Evolutionary conservation across 1,140 invertebrate genomes (phyloP).

Genomic region (Fopius arisanus): DNA sequence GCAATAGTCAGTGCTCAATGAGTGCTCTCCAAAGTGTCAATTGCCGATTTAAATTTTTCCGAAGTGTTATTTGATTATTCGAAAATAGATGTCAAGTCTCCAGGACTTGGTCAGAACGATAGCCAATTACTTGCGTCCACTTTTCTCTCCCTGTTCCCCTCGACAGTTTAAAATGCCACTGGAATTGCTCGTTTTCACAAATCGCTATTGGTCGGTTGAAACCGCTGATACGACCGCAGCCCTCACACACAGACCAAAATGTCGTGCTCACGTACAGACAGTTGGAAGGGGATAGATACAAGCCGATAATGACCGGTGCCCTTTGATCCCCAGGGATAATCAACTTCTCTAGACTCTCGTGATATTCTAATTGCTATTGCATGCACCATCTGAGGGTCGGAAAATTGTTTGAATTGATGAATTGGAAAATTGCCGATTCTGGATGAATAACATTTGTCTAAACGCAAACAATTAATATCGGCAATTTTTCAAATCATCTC

Average conservation of each 20-base stretch:
- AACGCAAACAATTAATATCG: too few relatives aligned
- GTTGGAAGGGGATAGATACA: neutral
- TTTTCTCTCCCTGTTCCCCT: neutral
- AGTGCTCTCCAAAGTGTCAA: neutral
- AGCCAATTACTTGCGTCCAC: neutral
- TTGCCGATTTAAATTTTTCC: neutral
- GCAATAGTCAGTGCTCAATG: too few relatives aligned
- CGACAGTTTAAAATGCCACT: constrained; percentile 20
- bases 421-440: too few relatives aligned
- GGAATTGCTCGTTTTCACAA: neutral
- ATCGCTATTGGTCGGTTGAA: constrained; percentile 5
- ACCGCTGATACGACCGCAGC: neutral
- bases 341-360: neutral
- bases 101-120: neutral
- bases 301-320: constrained; percentile 5
- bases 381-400: neutral
- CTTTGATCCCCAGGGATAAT: neutral
- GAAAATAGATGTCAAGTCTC: neutral
- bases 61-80: neutral
- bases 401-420: neutral
- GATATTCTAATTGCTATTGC: neutral
- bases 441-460: too few relatives aligned
- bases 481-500: too few relatives aligned
- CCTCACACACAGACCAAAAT: neutral
- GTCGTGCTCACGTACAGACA: neutral